Conservation (phyloP, 2,797 vertebrate genomes). For the Eutrigla gurnardus region DNA sequence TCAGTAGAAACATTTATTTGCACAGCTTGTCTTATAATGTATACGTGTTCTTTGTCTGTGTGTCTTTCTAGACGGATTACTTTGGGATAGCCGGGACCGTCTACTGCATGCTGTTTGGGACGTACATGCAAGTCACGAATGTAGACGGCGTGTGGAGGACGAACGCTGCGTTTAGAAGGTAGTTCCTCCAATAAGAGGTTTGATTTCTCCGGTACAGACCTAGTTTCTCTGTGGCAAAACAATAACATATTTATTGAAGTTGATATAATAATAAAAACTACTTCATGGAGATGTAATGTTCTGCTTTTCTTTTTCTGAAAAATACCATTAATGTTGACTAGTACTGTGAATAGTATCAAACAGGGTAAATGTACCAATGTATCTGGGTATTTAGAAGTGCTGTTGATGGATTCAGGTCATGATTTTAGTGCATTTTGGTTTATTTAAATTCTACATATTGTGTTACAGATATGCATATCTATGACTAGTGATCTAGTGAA, state of each 20-base stretch:
- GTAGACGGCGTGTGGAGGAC: slow-evolving; percentile 90
- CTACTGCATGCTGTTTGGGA: slow-evolving; percentile 94
- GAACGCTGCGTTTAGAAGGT: slow-evolving; percentile 89
- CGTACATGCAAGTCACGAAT: slow-evolving; percentile 90
- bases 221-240: background rate
- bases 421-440: too few relatives aligned
- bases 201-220: background rate
- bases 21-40: background rate
- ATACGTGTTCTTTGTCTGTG: slow-evolving; percentile 16
- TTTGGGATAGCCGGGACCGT: slow-evolving; percentile 93
- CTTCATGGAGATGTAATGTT: too few relatives aligned
- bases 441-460: too few relatives aligned
- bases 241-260: background rate
- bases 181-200: background rate
- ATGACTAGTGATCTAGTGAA: too few relatives aligned
- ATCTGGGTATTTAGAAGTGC: too few relatives aligned
- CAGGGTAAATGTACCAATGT: too few relatives aligned
- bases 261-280: background rate
- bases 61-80: slow-evolving; percentile 88
- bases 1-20: background rate
- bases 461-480: too few relatives aligned
- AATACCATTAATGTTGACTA: background rate
- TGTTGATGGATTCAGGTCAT: too few relatives aligned
- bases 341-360: too few relatives aligned
- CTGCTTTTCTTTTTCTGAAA: background rate